These are phyloP conservation scores for Silurus lanzhouensis DNA, from an alignment of 2,797 vertebrate species.

Conservation along the genomic window DNA sequence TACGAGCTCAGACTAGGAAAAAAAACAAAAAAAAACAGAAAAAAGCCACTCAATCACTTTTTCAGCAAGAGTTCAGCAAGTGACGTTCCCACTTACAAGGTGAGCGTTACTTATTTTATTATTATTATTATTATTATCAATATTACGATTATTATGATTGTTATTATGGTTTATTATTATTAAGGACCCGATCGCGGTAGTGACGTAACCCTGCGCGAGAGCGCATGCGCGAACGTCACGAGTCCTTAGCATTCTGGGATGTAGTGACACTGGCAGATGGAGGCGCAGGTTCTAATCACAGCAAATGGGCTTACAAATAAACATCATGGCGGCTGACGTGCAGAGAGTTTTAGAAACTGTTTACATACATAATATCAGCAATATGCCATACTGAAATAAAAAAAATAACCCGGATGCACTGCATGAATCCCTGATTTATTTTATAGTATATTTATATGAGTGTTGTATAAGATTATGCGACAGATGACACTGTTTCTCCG, in stretches of 20 bases:
- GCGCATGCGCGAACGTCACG: not conserved
- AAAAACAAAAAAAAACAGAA: not conserved
- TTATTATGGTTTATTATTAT: too few relatives aligned
- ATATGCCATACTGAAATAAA: too few relatives aligned
- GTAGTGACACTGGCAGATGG: not conserved
- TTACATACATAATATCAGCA: not conserved
- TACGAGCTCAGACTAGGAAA: not conserved
- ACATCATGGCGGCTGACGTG: not conserved
- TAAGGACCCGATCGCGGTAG: not conserved
- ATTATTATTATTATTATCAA: too few relatives aligned
- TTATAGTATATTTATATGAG: not conserved
- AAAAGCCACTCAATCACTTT: too few relatives aligned
- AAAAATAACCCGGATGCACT: too few relatives aligned
- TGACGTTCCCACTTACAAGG: not conserved
- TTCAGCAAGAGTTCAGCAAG: not conserved
- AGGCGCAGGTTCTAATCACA: not conserved
- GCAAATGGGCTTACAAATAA: not conserved
- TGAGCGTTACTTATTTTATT: too few relatives aligned
- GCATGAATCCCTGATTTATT: not conserved
- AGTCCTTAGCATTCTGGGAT: conserved; percentile 7
- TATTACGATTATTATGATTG: too few relatives aligned
- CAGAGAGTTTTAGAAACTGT: not conserved
- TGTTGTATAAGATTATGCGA: too few relatives aligned
- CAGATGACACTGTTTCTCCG: too few relatives aligned
- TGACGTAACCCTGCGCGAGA: not conserved